phyloP scores from a whole-genome alignment of 2,888 invertebrate species.

The Phoenoteleia sp. region DNA sequence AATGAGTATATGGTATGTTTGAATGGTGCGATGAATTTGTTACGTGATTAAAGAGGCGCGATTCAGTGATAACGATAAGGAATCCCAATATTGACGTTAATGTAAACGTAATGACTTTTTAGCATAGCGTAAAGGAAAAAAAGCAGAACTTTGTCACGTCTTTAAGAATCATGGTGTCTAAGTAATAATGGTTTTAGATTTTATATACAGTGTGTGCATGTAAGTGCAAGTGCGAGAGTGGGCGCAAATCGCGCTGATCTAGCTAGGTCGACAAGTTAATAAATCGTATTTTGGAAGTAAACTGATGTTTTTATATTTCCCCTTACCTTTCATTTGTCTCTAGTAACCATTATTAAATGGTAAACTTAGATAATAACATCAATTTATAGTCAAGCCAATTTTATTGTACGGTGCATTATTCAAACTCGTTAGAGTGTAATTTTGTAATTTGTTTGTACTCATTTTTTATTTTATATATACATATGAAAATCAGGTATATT shows the following conservation, averaged over 20 bases:
- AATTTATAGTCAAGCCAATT: no score
- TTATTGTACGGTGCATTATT: no score
- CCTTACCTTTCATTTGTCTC: no score
- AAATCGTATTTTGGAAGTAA: constrained; percentile 86
- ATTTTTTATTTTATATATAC: no score
- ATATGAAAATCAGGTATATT: no score
- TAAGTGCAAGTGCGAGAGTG: constrained; percentile 76
- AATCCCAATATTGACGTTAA: constrained; percentile 65
- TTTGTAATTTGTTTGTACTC: no score
- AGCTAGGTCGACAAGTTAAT: constrained; percentile 85
- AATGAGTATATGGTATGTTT: constrained; percentile 49
- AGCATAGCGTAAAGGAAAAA: constrained; percentile 66
- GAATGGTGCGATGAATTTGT: constrained; percentile 44
- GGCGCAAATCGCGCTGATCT: constrained; percentile 80
- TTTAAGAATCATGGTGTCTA: constrained; percentile 84
- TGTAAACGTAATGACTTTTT: constrained; percentile 68
- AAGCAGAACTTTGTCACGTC: constrained; percentile 80
- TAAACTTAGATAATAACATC: no score
- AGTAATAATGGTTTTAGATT: constrained; percentile 85
- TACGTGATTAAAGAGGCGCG: constrained; percentile 57
- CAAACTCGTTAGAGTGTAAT: no score
- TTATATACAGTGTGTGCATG: constrained; percentile 82
- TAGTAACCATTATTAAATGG: no score
- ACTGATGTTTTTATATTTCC: constrained; percentile 20
- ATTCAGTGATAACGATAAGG: constrained; percentile 63